A percentile compares a stretch with the other conserved stretches of the same genome.
phyloP scores from a whole-genome alignment of 2,797 vertebrate species.

The Schizothorax lantsangensis region DNA sequence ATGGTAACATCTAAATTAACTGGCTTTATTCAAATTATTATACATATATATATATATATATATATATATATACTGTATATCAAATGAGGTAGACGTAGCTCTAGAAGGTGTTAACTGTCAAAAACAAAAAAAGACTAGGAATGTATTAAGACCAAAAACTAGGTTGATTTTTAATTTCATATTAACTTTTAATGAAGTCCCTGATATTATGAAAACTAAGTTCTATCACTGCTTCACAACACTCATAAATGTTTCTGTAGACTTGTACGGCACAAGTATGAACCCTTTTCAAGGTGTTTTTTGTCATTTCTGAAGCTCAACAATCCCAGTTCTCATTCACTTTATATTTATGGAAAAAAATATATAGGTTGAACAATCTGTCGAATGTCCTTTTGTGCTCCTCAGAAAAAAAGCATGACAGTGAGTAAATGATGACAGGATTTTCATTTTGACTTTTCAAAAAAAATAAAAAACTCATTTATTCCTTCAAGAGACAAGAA shows the following conservation, averaged over 20 bases:
- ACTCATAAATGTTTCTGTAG: neutral
- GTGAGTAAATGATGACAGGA: conserved; percentile 11
- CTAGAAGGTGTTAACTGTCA: too few species aligned
- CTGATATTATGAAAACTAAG: neutral
- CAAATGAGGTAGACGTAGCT: too few species aligned
- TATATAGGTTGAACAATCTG: neutral
- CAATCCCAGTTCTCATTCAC: neutral
- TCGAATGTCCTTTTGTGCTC: neutral
- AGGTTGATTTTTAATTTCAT: neutral
- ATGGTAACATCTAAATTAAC: neutral
- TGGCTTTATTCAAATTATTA: neutral
- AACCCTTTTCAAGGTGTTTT: neutral
- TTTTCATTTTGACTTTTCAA: neutral
- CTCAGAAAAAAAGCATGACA: neutral
- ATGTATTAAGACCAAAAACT: neutral
- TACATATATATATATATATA: too few species aligned
- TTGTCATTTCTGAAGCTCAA: neutral
- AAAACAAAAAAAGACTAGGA: neutral
- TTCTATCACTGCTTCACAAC: neutral
- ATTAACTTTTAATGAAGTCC: neutral
- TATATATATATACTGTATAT: too few species aligned
- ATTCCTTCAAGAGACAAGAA: neutral
- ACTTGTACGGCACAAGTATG: neutral
- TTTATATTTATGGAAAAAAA: neutral
- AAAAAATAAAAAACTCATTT: neutral